Base-by-base conservation (phyloP, 2,797 vertebrate genomes). In the Bufotes viridis region DNA sequence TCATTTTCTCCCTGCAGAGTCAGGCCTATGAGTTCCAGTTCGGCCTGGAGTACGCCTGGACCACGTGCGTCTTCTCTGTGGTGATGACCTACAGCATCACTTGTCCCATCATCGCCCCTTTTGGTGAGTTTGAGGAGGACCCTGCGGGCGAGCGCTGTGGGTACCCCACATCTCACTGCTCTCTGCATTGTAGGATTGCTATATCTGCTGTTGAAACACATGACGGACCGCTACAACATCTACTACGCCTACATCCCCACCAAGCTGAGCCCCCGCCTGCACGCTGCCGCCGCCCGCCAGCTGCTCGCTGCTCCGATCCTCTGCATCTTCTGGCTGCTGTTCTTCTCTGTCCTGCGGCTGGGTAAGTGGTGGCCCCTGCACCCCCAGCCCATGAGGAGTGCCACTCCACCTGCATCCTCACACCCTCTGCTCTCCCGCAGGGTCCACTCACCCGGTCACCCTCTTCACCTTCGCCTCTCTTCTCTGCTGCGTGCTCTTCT, bases 81-180 rank as follows among this genome's bases (percentile, higher is more conserved):
- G 97, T 96, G 72, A 96, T 99, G 95, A 97, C 98, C 10, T 99
- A 99, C 93, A 99, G 98, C 93, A 98, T 99, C 93, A 99, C 97
- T 6, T 99, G 98, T 91, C 98, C 98, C 69, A 95, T 99, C 92
- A 98, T 99, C 1, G 97, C 97, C 24, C 98, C 98, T 79, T 99
- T 99, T 2, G 98, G 98, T 99, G 93, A 98, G 98, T 92, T 90
- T 42, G 11, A 2, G 7, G 11, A 1, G n/a, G 8, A 17, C 57
- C 24, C 58, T 55, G 10, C n/a, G 17, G 49, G 20, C 51, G 74
- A 3, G 6, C 4, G 15, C 51, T 63, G 61, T n/a, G 22, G 9
- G 20, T 63, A 63, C 20, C 6, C 61, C 20, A 22, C 61, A 63
- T 63, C 20, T 7, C 12, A 7, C 61, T 63, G 10, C 61, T 9